These are phyloP conservation scores for Cyphomyrus discorhynchus DNA, from an alignment of 2,113 vertebrate species.

Conservation along the genomic window DNA sequence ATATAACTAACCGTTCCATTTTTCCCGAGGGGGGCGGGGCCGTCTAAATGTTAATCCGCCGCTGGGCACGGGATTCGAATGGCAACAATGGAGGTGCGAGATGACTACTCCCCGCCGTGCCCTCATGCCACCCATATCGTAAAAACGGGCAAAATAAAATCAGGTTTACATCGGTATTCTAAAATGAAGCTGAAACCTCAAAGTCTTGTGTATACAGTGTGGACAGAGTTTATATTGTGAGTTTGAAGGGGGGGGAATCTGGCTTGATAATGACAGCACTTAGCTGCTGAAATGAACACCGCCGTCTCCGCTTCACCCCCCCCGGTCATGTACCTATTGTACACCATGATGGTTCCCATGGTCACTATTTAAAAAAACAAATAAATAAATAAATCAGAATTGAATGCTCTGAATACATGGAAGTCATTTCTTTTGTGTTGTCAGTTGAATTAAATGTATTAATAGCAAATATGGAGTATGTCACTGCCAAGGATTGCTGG, in stretches of 20 bases:
- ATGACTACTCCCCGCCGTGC: neutral
- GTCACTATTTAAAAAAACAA: neutral
- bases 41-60: neutral
- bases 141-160: neutral
- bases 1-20: neutral
- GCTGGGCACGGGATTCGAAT: neutral
- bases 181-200: neutral
- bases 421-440: constrained; percentile 42
- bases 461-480: neutral
- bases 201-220: neutral
- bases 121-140: neutral
- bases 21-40: neutral
- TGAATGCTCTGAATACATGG: constrained; percentile 45
- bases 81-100: neutral
- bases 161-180: neutral
- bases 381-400: neutral
- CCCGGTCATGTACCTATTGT: constrained; percentile 6
- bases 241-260: neutral
- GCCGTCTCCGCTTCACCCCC: neutral
- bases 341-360: neutral
- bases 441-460: neutral
- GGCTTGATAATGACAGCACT: neutral
- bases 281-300: neutral
- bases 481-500: neutral
- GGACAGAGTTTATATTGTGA: neutral